Conservation (phyloP, 37 sponge, comb jelly and placozoan species). For the Oopsacas minuta region DNA sequence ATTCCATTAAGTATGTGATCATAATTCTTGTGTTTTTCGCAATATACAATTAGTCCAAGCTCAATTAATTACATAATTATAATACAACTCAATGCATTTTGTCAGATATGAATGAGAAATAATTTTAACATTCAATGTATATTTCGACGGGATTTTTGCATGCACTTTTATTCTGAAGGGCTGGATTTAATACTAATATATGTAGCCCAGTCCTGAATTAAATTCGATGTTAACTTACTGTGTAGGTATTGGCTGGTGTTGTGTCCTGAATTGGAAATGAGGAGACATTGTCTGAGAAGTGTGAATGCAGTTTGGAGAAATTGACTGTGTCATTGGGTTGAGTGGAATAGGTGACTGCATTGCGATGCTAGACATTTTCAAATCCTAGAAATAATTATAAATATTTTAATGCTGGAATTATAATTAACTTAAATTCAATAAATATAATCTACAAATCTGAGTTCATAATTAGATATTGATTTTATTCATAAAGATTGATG, state of each 20-base stretch:
- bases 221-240: too few species aligned
- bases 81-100: too few species aligned
- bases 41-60: too few species aligned
- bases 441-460: background rate
- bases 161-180: too few species aligned
- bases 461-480: background rate
- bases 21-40: too few species aligned
- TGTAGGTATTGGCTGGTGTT: background rate
- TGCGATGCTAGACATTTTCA: background rate
- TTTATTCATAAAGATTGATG: background rate
- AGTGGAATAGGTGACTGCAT: background rate
- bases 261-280: conserved; percentile 5
- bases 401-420: background rate
- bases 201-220: too few species aligned
- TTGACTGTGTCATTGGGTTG: background rate
- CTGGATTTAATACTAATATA: too few species aligned
- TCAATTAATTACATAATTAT: too few species aligned
- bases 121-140: too few species aligned
- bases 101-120: too few species aligned
- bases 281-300: conserved; percentile 5
- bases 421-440: background rate
- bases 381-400: background rate
- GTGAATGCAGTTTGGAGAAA: conserved; percentile 1
- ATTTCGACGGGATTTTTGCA: too few species aligned
- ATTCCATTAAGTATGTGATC: too few species aligned